Evolutionary conservation across 92 coral and sea anemone species (phyloP), one percentile per base, ranked within the genome.

Genomic region (Porites cylindrica): DNA sequence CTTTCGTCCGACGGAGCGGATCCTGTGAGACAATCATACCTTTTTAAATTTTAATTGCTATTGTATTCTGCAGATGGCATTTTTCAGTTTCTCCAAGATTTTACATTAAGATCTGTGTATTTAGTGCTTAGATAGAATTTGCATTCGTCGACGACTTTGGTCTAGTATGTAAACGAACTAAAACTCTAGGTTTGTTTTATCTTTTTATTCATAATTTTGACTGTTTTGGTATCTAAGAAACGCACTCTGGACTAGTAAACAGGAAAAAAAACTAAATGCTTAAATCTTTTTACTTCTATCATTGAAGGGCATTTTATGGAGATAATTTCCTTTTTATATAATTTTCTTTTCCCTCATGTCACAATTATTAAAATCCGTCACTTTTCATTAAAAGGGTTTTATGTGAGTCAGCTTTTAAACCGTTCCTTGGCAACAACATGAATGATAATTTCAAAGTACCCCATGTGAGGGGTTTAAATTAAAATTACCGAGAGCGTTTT

Each of bases 371-470:
- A 38, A 38, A 38, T 38, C 47, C 7, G 47, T 38, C 61, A 10
- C 16, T 14, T 10, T 56, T 62, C 47, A 67, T 21, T 10, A 2
- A 14, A 47, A 67, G 72, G 29, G 72, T 67, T 24, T 67, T 6
- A 18, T 4, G 16, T 11, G n/a, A 62, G n/a, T 62, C n/a, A 16
- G 66, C 66, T 62, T 62, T 24, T 23, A 21, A 67, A 26, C 14
- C 53, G 82, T 79, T 79, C 65, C 82, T 12, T 43, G 51, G 82
- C 82, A 79, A 79, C 82, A 63, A n/a, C 11, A n/a, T 64, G 50
- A 79, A 79, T 79, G 47, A 63, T 63, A 50, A 38, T 63, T 79
- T 79, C 82, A 79, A 63, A 14, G 51, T 58, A 13, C 13, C 8
- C 8, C 51, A 43, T 50, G 72, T 79, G 82, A 64, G 72, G 50